Evolutionary conservation across 2,113 vertebrate genomes (phyloP), one percentile per base, ranked within the genome.

Genomic region (Nyctibius bracteatus): DNA sequence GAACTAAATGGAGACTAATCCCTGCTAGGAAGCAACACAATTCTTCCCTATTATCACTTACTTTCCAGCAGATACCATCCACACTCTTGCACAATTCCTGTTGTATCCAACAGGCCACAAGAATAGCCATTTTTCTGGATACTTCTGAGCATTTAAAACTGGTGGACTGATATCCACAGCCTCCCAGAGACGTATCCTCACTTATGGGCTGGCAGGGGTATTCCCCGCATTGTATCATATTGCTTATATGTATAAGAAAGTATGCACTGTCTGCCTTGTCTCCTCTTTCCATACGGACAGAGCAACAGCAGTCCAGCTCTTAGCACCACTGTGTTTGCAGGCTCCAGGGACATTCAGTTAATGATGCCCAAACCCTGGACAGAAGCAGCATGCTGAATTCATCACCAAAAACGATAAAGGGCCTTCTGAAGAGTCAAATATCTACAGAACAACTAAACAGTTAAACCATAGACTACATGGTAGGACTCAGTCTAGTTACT

Each of bases 1-100:
- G 87, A 51, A 81, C 81, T 92, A 92, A 94, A 92, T 57, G 68
- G 86, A 94, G 81, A 92, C 57, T 91, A 94, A 95, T 54, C 54
- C 49, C 39, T 73, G 41, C 52, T 81, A 57, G 25, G 82, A 89
- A 95, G 59, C 59, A 74, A 87, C 17, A 44, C 47, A 88, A 43
- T 72, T 93, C 52, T 46, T 92, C 35, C 49, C 25, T 49, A 66
- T 78, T 92, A 65, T 24, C 3, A 41, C 71, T 66, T 79, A 43
- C 21, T 94, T 92, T 68, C 52, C 59, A 90, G 55, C 49, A 79
- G 21, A 84, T 54, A 39, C 62, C n/a, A 71, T 88, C 58, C 73
- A 43, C 57, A 20, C 37, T 70, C 70, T 78, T 62, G 44, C 20
- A 63, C 55, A 83, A 81, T 41, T 90, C 49, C 55, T 54, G 4